Percentiles rank a stretch among this genome's conserved stretches.
phyloP scores from a whole-genome alignment of 2,888 invertebrate genomes.

The Synergus japonicus region DNA sequence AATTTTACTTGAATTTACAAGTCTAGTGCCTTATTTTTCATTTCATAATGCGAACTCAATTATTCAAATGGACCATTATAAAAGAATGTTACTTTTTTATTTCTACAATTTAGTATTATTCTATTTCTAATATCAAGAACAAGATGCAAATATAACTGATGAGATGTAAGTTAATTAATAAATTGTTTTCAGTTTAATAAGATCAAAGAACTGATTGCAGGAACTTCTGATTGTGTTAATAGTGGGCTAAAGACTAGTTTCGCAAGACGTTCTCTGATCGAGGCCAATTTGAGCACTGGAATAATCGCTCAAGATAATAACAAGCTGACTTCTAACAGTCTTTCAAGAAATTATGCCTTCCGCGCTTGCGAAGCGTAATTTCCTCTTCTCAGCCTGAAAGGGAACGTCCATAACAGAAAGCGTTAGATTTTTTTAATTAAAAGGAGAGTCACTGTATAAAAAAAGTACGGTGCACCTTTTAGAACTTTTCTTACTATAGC shows the following conservation, averaged over 20 bases:
- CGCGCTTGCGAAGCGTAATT: constrained; percentile 20
- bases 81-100: no score
- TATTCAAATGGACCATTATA: no score
- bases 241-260: constrained; percentile 9
- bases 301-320: constrained; percentile 32
- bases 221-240: constrained; percentile 30
- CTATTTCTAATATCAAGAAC: no score
- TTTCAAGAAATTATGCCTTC: constrained; percentile 32
- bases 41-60: no score
- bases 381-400: constrained; percentile 9
- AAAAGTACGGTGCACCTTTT: background rate
- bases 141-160: background rate
- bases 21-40: no score
- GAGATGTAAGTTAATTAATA: background rate
- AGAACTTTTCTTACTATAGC: background rate
- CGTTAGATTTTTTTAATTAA: constrained; percentile 34
- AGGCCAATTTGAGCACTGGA: constrained; percentile 18
- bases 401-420: constrained; percentile 19
- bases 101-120: no score
- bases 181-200: background rate
- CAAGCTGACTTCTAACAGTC: constrained; percentile 35
- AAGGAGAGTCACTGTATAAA: constrained; percentile 9
- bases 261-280: background rate
- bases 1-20: no score
- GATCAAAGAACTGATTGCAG: background rate